Conservation (phyloP, 2,113 vertebrate species). For the Platysteira castanea region DNA sequence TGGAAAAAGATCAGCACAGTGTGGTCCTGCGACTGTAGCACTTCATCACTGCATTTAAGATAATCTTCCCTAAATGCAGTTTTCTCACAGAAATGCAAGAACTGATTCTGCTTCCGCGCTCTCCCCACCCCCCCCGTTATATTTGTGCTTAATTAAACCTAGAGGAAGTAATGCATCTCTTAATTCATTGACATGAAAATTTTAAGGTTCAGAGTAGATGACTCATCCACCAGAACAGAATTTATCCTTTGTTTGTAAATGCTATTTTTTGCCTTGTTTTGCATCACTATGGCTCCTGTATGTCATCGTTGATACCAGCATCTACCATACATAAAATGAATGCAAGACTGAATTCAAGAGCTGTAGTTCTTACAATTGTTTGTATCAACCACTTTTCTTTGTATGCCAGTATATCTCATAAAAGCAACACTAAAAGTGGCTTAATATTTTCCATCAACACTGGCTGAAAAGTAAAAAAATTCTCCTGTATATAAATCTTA, state of each 20-base stretch:
- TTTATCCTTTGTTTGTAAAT: conserved; percentile 59
- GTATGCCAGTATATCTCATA: neutral
- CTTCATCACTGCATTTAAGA: neutral
- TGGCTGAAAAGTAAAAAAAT: neutral
- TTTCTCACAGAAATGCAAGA: conserved; percentile 3
- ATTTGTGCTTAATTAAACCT: conserved; percentile 16
- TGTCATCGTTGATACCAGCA: conserved; percentile 28
- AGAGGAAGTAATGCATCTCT: conserved; percentile 35
- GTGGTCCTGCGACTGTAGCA: neutral
- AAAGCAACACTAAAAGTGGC: neutral
- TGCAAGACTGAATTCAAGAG: neutral
- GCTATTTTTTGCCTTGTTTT: conserved; percentile 55
- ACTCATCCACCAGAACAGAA: conserved; percentile 46
- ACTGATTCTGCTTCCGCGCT: neutral
- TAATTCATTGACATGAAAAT: conserved; percentile 29
- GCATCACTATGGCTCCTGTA: conserved; percentile 60
- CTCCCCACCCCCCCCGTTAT: neutral
- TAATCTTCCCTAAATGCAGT: neutral
- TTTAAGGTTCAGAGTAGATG: conserved; percentile 20
- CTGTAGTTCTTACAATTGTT: neutral
- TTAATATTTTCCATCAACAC: neutral
- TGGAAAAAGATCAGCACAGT: neutral
- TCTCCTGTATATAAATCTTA: neutral
- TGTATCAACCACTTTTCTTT: neutral
- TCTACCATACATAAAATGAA: neutral